Base-by-base conservation (phyloP, 2,113 vertebrate genomes). In the Ammodytes dubius region DNA sequence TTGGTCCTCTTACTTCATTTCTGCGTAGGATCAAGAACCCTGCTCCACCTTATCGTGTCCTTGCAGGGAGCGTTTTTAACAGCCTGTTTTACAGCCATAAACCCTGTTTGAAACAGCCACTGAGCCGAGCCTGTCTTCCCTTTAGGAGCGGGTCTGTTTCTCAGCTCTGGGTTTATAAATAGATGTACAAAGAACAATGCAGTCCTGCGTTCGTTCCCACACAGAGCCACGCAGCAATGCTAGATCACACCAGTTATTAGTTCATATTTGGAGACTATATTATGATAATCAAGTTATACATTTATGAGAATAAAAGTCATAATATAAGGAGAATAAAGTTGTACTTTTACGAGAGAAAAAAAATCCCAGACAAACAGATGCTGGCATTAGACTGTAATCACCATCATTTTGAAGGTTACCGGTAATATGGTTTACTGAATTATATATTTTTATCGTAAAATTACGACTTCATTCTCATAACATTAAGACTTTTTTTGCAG, bases 161-260 rank as follows among this genome's bases (percentile, higher is more conserved):
- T 85, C 70, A 83, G 76, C 84, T 75, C 27, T 0, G 40, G 7
- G 58, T 86, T 85, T 93, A 92, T 90, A 79, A 89, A 90, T 90
- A 93, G 86, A 87, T 81, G 75, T 39, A 86, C 73, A 87, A 90
- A 82, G 78, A 88, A 61, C 14, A 49, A 79, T 70, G 69, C 66
- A 46, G 45, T 74, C 39, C 72, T 78, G 84, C 60, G 53, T 84
- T 79, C 74, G 70, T 81, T 82, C 56, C 12, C 42, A 27, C 70
- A 58, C 54, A 27, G 47, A 79, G 69, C 74, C 19, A 47, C 58
- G 47, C 40, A 58, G 54, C 79, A 56, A 27, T 65, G 57, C 68
- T 79, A 27, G 27, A 27, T 27, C 27, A 27, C 27, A 27, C 60
- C 70, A 69, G 6, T 56, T 27, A 27, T 27, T 43, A 58, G 13